A percentile compares a stretch with the other conserved stretches of the same genome.
These are phyloP conservation scores for Tetramorium alpestre DNA, from an alignment of 1,140 invertebrate species.

Conservation along the genomic window DNA sequence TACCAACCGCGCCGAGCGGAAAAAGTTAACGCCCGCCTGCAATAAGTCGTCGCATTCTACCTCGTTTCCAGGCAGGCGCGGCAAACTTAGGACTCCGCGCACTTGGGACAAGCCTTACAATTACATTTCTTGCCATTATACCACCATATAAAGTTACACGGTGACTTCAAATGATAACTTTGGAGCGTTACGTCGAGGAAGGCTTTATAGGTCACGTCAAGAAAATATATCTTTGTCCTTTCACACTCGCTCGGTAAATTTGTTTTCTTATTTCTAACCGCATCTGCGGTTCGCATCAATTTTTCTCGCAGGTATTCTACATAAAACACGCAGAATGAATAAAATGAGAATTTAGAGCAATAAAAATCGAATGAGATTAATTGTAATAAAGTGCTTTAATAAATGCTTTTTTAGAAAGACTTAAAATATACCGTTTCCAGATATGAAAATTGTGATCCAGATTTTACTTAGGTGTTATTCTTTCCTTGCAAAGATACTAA, in stretches of 20 bases:
- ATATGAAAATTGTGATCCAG: not conserved
- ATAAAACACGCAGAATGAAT: not conserved
- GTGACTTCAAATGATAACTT: not conserved
- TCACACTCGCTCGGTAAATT: not conserved
- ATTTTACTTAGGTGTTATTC: not conserved
- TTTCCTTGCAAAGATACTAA: not conserved
- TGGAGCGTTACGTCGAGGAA: not conserved
- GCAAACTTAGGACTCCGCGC: not conserved
- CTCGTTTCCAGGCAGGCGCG: slow-evolving; percentile 2
- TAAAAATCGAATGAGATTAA: not conserved
- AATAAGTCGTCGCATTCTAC: slow-evolving; percentile 40
- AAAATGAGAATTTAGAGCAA: not conserved
- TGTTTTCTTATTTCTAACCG: not conserved
- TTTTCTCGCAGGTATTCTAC: not conserved
- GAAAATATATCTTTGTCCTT: not conserved
- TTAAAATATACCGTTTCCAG: not conserved
- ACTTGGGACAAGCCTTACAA: not conserved
- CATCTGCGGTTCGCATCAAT: not conserved
- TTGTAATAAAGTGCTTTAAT: no score
- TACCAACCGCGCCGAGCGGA: slow-evolving; percentile 16
- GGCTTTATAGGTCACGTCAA: not conserved
- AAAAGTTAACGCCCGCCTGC: slow-evolving; percentile 19
- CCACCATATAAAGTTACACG: slow-evolving; percentile 5
- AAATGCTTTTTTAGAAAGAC: not conserved
- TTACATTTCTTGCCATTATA: slow-evolving; percentile 17